Base-by-base conservation (phyloP, 2,888 invertebrate genomes). In the Apoderus coryli region DNA sequence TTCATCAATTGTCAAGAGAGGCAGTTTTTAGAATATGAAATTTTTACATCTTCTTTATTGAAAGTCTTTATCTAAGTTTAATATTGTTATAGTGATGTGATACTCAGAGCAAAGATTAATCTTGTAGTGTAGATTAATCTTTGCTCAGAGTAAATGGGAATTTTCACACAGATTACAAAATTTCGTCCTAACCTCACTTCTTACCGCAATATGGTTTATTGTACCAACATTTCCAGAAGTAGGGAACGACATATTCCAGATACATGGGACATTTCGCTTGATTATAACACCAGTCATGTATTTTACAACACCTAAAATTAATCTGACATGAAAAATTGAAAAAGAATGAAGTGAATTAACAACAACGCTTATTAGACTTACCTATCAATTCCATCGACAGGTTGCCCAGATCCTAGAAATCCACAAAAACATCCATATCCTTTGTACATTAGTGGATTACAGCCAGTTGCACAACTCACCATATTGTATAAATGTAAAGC, bases 351-450 rank as follows among this genome's bases (percentile, higher is more conserved):
- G 9, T 16, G 12, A 16, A 24, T 7, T 22, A 22, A 10, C 14
- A n/a, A 10, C 14, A 32, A 7, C 12, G 2, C 11, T 9, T n/a
- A 4, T 10, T 14, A n/a, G 10, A 27, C 29, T 34, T 54, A 80
- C 80, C 68, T 72, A 54, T 82, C 86, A 38, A 88, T 84, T 12
- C 76, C 78, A 56, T 88, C 85, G 15, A 78, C 73, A 2, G 80
- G 69, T 37, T 68, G 61, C 5, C 86, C 86, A 1, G 77, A 72
- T 1, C 88, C 88, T 2, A 84, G 64, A 52, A 86, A 82, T 3
- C 89, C 88, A 49, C 88, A 89, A 54, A 80, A 89, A 54, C 88
- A 89, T 3, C 88, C 88, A 47, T 89, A 88, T 6, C 86, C 85
- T 53, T 85, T 85, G 53, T 78, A 85, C 5, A 69, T 62, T 2